Evolutionary conservation across 2,797 vertebrate species (phyloP).

Genomic region (Manis javanica): DNA sequence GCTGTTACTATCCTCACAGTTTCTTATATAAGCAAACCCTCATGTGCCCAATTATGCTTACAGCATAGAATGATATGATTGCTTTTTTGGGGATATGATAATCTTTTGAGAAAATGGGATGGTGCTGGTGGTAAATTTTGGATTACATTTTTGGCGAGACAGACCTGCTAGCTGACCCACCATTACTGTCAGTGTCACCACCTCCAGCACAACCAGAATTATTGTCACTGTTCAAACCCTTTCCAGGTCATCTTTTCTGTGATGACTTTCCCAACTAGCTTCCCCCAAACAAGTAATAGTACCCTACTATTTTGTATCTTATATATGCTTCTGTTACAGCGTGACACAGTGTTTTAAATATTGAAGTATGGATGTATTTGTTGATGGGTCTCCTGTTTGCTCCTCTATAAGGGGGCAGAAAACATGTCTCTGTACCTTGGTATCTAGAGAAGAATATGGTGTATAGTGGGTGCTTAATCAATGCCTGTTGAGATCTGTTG

Average conservation of each 20-base stretch:
- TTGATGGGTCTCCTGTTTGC: background rate
- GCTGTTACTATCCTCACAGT: background rate
- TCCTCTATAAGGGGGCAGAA: background rate
- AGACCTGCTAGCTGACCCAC: background rate
- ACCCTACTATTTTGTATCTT: background rate
- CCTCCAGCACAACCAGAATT: background rate
- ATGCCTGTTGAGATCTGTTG: background rate
- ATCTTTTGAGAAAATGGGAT: background rate
- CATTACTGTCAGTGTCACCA: too few relatives aligned
- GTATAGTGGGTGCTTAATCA: background rate
- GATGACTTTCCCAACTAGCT: background rate
- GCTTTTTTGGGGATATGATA: background rate
- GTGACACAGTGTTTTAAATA: background rate
- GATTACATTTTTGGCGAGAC: background rate
- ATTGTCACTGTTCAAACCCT: background rate
- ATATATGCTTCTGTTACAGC: too few relatives aligned
- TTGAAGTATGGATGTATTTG: background rate
- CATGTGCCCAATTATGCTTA: background rate
- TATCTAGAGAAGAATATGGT: background rate
- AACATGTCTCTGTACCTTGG: background rate
- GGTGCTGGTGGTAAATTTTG: accelerated
- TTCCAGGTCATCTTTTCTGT: background rate
- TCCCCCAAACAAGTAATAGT: background rate
- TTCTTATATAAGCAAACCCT: background rate
- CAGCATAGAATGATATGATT: background rate